A percentile compares a stretch with the other conserved stretches of the same genome.
Conservation (phyloP, 2,113 vertebrate species). For the Clupea harengus region DNA sequence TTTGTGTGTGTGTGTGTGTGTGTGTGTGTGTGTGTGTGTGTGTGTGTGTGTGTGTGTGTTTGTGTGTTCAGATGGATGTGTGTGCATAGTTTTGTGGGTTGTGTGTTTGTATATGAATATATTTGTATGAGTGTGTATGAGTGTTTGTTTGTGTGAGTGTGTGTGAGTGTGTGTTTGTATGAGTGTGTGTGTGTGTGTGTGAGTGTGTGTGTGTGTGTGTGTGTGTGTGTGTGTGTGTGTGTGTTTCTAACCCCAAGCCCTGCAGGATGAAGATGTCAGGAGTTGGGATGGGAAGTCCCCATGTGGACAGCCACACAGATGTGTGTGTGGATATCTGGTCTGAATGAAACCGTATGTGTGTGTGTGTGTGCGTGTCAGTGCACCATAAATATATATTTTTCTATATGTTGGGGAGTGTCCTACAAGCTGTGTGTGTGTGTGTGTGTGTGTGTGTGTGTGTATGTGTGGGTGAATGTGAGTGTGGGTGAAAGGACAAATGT, state of each 20-base stretch:
- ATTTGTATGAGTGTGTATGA: conserved; percentile 36
- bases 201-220: conserved; percentile 2
- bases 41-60: not conserved
- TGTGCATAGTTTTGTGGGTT: conserved; percentile 14
- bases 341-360: conserved; percentile 15
- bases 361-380: not conserved
- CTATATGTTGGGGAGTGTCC: no score
- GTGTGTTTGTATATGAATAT: conserved; percentile 55
- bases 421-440: conserved; percentile 23
- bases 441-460: conserved; percentile 34
- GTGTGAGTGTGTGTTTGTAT: conserved; percentile 1
- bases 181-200: conserved; percentile 17
- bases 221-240: conserved; percentile 1
- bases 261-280: conserved; percentile 58
- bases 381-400: no score
- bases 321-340: conserved; percentile 18
- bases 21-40: conserved; percentile 18
- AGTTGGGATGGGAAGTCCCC: conserved; percentile 61
- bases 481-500: not conserved
- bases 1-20: conserved; percentile 37
- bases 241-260: conserved; percentile 34
- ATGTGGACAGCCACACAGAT: conserved; percentile 45
- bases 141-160: not conserved
- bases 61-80: not conserved
- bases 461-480: not conserved